Evolutionary conservation across 2,888 invertebrate genomes (phyloP), one percentile per base, ranked within the genome.

Genomic region (Salpingus planirostris): DNA sequence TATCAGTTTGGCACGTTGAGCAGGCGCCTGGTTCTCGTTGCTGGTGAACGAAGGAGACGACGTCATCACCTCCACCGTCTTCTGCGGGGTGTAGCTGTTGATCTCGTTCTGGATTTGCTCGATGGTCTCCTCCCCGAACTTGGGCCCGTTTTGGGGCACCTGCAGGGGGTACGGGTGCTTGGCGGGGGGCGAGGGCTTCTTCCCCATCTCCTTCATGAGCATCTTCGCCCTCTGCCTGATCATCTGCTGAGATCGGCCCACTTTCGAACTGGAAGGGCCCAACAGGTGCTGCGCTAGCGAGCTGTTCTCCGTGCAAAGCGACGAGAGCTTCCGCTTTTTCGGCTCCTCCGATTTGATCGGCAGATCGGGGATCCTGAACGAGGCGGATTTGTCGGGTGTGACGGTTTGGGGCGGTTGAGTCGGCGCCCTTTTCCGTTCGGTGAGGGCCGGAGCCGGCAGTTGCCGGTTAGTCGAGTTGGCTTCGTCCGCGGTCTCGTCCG

Each of bases 401-500:
- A 35, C 13, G n/a, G 29, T 12, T 28, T 21, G 25, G 8, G 24
- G 11, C 8, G 21, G 5, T 3, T 23, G 29, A 4, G 25, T 21
- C 15, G 21, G 31, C 2, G 55, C 46, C 38, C 60, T 50, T 54
- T 64, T 66, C 24, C 63, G 50, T 42, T 62, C 66, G 26, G 71
- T 73, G 42, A 67, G 65, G 13, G 62, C 49, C 15, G 71, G 68
- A 34, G 61, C 52, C 25, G 72, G 68, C 48, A 75, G 59, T 48
- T 70, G 71, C 35, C 69, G 71, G 60, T 83, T 84, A 47, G 75
- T 76, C 47, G 71, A 71, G 39, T 71, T 72, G 27, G 78, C 73
- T 33, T 70, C 66, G 40, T 76, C 71, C 0, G 86, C 84, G 29
- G 80, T 76, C 59, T 79, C 81, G 62, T 89, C 88, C 8, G 91